phyloP scores from a whole-genome alignment of 2,888 invertebrate species.

The Blastobasis adustella region DNA sequence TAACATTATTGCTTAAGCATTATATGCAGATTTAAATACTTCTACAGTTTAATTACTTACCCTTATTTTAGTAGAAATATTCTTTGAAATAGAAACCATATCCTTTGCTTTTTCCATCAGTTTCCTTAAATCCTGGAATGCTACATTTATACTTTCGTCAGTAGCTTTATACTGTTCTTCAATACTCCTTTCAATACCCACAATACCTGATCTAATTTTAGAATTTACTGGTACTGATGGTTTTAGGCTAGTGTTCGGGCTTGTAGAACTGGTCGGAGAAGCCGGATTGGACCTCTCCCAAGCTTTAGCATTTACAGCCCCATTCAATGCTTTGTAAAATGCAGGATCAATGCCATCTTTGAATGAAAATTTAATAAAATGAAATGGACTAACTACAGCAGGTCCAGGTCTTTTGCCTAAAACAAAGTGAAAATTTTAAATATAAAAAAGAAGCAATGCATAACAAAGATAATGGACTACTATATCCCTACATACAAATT shows the following conservation, averaged over 20 bases:
- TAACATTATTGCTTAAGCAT: too few relatives aligned
- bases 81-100: conserved; percentile 95
- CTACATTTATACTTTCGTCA: conserved; percentile 91
- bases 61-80: conserved; percentile 93
- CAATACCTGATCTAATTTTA: conserved; percentile 90
- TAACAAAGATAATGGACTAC: too few relatives aligned
- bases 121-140: conserved; percentile 96
- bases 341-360: conserved; percentile 84
- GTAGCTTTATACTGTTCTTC: conserved; percentile 93
- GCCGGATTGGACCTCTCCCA: conserved; percentile 74
- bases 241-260: conserved; percentile 31
- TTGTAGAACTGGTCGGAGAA: conserved; percentile 25
- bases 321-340: conserved; percentile 77
- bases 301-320: conserved; percentile 76
- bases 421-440: conserved; percentile 12
- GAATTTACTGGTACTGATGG: conserved; percentile 61
- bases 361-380: conserved; percentile 89
- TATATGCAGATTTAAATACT: too few relatives aligned
- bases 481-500: background rate
- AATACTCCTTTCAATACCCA: conserved; percentile 95
- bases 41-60: conserved; percentile 41
- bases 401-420: conserved; percentile 84
- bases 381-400: conserved; percentile 79
- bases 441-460: too few relatives aligned
- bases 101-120: conserved; percentile 98